Evolutionary conservation across 64 coral and sea anemone species (phyloP).

Genomic region (Actinia tenebrosa): DNA sequence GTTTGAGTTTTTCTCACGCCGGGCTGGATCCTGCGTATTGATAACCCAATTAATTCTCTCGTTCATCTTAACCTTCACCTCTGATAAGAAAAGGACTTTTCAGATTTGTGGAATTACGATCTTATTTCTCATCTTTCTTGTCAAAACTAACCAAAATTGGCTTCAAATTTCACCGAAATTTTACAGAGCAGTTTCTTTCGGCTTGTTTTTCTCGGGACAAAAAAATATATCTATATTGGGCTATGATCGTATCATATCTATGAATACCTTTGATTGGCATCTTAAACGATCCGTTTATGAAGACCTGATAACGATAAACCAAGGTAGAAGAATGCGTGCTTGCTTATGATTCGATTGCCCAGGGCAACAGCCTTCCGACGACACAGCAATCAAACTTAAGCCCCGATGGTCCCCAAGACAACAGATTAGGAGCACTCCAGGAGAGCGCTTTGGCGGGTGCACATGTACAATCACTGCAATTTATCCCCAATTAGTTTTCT

Average conservation of each 20-base stretch:
- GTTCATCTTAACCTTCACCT: neutral
- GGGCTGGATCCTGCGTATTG: neutral
- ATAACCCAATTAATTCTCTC: slow-evolving; percentile 2
- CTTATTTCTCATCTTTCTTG: neutral
- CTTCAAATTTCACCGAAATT: no score
- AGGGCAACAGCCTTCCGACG: neutral
- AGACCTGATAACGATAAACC: neutral
- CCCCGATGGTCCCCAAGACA: neutral
- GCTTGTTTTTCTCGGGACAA: neutral
- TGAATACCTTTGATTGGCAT: neutral
- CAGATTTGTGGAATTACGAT: neutral
- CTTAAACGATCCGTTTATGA: neutral
- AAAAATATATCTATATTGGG: no score
- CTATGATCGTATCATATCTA: neutral
- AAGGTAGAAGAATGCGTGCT: neutral
- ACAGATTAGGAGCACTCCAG: no score
- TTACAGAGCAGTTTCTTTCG: neutral
- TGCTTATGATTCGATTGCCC: neutral
- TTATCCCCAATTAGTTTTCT: no score
- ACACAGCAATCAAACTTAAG: neutral
- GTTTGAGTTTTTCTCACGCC: slow-evolving; percentile 12
- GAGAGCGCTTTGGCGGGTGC: neutral
- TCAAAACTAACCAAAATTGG: no score
- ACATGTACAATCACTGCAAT: neutral
- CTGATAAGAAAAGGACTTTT: neutral